Evolutionary conservation across 2,797 vertebrate species (phyloP).

Genomic region (Philypnodon macrostomus): DNA sequence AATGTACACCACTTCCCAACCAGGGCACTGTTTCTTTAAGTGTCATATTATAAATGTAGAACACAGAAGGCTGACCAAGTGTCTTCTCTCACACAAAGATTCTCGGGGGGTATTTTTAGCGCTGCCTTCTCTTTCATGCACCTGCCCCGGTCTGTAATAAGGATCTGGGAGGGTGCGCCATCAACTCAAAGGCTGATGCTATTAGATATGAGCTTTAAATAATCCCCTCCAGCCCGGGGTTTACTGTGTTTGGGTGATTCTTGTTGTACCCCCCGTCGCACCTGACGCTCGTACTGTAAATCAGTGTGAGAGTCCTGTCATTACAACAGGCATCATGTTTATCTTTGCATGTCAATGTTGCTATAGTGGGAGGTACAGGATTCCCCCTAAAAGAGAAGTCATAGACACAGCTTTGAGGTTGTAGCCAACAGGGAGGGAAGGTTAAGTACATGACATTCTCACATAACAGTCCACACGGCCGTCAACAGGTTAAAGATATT

Average conservation of each 20-base stretch:
- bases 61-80: conserved; percentile 46
- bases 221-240: conserved; percentile 53
- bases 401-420: no score
- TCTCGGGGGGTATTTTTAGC: conserved; percentile 87
- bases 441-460: no score
- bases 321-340: no score
- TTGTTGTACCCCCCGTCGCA: conserved; percentile 35
- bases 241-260: conserved; percentile 45
- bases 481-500: no score
- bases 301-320: no score
- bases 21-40: background rate
- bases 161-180: conserved; percentile 73
- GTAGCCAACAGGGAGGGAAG: no score
- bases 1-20: background rate
- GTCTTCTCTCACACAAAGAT: conserved; percentile 58
- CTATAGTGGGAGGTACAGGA: no score
- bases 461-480: no score
- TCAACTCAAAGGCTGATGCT: no score
- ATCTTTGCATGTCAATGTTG: no score
- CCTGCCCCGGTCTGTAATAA: conserved; percentile 87
- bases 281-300: background rate
- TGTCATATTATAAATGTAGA: conserved; percentile 5
- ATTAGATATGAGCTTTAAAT: conserved; percentile 81
- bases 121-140: conserved; percentile 79
- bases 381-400: no score